Evolutionary conservation across 2,113 vertebrate species (phyloP), one percentile per base, ranked within the genome.

Genomic region (Megaleporinus macrocephalus): DNA sequence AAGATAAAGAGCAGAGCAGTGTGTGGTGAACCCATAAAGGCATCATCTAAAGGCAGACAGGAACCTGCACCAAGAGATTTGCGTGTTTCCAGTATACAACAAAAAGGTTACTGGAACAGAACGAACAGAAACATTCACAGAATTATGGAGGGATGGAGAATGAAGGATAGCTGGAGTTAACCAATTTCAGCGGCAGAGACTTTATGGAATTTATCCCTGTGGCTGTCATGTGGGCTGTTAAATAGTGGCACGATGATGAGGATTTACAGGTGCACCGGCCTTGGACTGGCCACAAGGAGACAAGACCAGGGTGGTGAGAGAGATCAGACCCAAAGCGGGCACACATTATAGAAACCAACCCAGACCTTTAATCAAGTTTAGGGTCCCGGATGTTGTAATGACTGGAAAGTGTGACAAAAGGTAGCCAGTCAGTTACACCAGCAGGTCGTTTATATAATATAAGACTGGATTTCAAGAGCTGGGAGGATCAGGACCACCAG

Each of bases 121-220:
- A 55, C 44, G 61, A 80, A 29, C 51, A 65, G 24, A 75, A 73
- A 65, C 63, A 30, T 24, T 78, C 15, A 51, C 36, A 82, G 61
- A 73, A 55, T 74, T 47, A 85, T 41, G 61, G 44, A 62, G 11
- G 49, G 22, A 24, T 16, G 71, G 11, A n/a, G 27, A 73, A 65
- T 72, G 83, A 88, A 83, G 75, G 71, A 84, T 63, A 72, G 29
- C 41, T 55, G 22, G 63, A 62, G 59, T 72, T 49, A 69, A 66
- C 57, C 66, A 72, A 73, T 53, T 51, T 74, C 61, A 70, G 49
- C 16, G 47, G 26, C 66, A 76, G 47, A 83, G 75, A 81, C 71
- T 78, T 63, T 79, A 62, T 62, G 36, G 69, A 83, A 86, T 84
- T 85, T 75, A 81, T 78, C 68, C 65, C 70, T 81, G 59, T 68